Percentiles rank a stretch among this genome's conserved stretches.
These are phyloP conservation scores for Cerceris ruficornis DNA, from an alignment of 2,888 invertebrate species.

Conservation along the genomic window DNA sequence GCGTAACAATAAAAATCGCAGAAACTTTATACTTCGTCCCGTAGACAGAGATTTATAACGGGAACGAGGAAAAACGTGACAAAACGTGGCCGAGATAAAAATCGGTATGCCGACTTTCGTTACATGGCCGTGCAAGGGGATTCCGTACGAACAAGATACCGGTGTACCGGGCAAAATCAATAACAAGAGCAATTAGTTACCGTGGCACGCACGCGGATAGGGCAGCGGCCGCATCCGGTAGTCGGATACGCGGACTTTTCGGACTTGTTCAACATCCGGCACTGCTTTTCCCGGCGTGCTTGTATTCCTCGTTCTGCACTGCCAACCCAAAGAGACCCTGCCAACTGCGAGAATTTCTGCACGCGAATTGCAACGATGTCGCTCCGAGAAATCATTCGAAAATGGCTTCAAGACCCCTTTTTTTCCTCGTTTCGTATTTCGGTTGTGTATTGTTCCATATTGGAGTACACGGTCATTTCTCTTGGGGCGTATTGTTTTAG, in stretches of 20 bases:
- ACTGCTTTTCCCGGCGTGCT: slow-evolving; percentile 1
- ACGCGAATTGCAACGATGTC: neutral
- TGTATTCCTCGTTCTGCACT: neutral
- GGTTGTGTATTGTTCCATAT: too few relatives aligned
- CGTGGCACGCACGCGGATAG: slow-evolving; percentile 55
- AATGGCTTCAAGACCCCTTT: too few relatives aligned
- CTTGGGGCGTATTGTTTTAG: too few relatives aligned
- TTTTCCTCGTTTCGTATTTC: too few relatives aligned
- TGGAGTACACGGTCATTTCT: too few relatives aligned
- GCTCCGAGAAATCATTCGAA: neutral
- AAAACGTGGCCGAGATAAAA: slow-evolving; percentile 40
- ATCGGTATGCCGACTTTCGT: slow-evolving; percentile 38
- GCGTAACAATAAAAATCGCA: slow-evolving; percentile 31
- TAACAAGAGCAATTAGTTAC: slow-evolving; percentile 62
- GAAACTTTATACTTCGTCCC: slow-evolving; percentile 22
- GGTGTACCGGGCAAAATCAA: slow-evolving; percentile 54
- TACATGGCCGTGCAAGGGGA: slow-evolving; percentile 4
- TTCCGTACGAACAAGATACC: slow-evolving; percentile 48
- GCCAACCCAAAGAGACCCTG: slow-evolving; percentile 9
- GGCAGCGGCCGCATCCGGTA: slow-evolving; percentile 58
- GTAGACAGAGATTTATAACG: slow-evolving; percentile 52
- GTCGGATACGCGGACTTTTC: slow-evolving; percentile 63
- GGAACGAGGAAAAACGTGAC: slow-evolving; percentile 2
- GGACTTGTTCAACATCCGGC: slow-evolving; percentile 64
- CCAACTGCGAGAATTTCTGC: slow-evolving; percentile 44